Evolutionary conservation across 2,888 invertebrate genomes (phyloP).

Genomic region (Ptychoptera contaminata): DNA sequence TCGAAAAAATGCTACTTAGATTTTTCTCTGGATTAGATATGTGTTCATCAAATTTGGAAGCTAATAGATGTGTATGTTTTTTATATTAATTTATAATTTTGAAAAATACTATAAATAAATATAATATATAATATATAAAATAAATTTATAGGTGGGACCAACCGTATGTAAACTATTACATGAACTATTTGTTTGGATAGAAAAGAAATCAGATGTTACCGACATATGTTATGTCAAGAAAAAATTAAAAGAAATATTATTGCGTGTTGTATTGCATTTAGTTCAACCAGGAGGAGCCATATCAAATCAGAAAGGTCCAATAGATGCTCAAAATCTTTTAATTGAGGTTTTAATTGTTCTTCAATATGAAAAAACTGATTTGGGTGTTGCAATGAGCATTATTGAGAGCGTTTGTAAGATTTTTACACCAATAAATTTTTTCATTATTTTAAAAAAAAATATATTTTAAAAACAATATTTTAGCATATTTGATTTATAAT

Average conservation of each 20-base stretch:
- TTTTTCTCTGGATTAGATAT: constrained; percentile 47
- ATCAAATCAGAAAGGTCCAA: constrained; percentile 45
- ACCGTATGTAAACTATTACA: constrained; percentile 57
- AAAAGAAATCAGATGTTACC: constrained; percentile 47
- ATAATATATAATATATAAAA: constrained; percentile 15
- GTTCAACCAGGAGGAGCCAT: constrained; percentile 50
- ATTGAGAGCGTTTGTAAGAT: constrained; percentile 51
- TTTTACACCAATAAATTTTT: background rate
- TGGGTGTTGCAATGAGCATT: constrained; percentile 55
- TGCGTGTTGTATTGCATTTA: constrained; percentile 55
- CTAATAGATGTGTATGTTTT: constrained; percentile 27
- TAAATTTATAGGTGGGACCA: constrained; percentile 47
- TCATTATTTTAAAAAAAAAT: background rate
- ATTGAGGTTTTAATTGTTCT: constrained; percentile 46
- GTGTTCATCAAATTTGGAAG: constrained; percentile 24
- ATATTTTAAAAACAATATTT: background rate
- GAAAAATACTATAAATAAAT: background rate
- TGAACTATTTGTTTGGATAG: constrained; percentile 50
- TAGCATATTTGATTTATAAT: constrained; percentile 35
- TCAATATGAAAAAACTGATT: constrained; percentile 47
- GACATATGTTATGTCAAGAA: constrained; percentile 38
- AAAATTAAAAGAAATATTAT: constrained; percentile 34
- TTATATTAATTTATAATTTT: background rate
- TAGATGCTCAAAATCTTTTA: constrained; percentile 61
- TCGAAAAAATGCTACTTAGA: constrained; percentile 44